Conservation (phyloP, 1,140 invertebrate genomes). For the Xylocopa sonorina region DNA sequence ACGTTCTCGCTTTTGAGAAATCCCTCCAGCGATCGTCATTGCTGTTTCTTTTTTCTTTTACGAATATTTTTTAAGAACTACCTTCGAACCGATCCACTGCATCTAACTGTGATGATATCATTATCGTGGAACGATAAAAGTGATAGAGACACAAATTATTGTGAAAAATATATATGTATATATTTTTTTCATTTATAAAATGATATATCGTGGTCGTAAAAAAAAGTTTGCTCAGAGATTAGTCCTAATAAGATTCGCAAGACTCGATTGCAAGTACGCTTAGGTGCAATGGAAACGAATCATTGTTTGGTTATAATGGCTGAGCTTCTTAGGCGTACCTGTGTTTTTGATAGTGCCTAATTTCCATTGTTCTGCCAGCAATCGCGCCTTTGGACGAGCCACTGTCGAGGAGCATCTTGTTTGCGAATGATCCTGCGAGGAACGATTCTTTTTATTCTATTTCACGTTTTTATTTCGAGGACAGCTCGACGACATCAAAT, state of each 20-base stretch:
- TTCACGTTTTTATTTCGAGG: neutral
- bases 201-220: neutral
- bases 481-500: neutral
- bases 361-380: slow-evolving; percentile 30
- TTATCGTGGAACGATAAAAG: neutral
- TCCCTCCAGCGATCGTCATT: slow-evolving; percentile 21
- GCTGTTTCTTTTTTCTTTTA: slow-evolving; percentile 17
- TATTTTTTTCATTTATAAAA: neutral
- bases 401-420: slow-evolving; percentile 31
- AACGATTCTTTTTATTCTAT: neutral
- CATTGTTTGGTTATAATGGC: slow-evolving; percentile 28
- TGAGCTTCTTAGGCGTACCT: slow-evolving; percentile 48
- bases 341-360: slow-evolving; percentile 42
- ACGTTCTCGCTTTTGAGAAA: slow-evolving; percentile 45
- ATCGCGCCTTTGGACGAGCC: neutral
- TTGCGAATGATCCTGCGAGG: slow-evolving; percentile 35
- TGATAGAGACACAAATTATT: too few species aligned
- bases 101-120: slow-evolving; percentile 44
- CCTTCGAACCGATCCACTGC: slow-evolving; percentile 31
- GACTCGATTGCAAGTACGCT: slow-evolving; percentile 15
- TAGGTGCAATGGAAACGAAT: slow-evolving; percentile 50
- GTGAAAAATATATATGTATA: neutral
- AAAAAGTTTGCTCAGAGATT: neutral
- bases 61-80: slow-evolving; percentile 5
- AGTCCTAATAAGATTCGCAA: neutral